phyloP scores from a whole-genome alignment of 2,113 vertebrate species.

The Mola mola region DNA sequence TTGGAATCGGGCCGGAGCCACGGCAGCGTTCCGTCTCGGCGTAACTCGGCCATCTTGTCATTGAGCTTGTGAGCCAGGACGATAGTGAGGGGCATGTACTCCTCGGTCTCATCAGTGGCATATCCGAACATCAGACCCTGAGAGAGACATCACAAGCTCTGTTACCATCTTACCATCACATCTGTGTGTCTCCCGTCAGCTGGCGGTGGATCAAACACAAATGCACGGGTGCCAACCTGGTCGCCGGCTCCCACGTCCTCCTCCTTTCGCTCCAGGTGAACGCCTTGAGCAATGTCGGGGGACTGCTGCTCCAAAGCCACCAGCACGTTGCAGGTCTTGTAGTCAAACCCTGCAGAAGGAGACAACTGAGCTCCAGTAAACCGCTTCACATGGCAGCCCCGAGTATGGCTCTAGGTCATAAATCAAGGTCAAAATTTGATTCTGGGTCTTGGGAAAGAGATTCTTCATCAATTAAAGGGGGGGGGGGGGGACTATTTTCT shows the following conservation, averaged over 20 bases:
- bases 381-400: no score
- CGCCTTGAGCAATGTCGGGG: conserved; percentile 91
- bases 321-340: conserved; percentile 82
- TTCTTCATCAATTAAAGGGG: no score
- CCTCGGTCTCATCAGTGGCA: conserved; percentile 95
- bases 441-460: no score
- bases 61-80: conserved; percentile 95
- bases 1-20: conserved; percentile 97
- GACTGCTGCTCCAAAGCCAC: conserved; percentile 94
- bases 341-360: conserved; percentile 87
- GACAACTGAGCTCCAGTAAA: no score
- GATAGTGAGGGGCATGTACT: conserved; percentile 97
- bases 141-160: background rate
- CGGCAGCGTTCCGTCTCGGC: conserved; percentile 87
- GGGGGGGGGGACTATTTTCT: no score
- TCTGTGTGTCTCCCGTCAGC: conserved; percentile 2
- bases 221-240: conserved; percentile 81
- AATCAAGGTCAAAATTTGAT: no score
- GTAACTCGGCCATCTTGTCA: conserved; percentile 92
- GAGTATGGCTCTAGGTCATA: no score
- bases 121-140: conserved; percentile 98
- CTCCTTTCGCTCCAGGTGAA: conserved; percentile 92
- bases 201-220: background rate
- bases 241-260: conserved; percentile 95
- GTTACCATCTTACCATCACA: conserved; percentile 4